Evolutionary conservation across 2,113 vertebrate genomes (phyloP).

Genomic region (Scopus umbretta): DNA sequence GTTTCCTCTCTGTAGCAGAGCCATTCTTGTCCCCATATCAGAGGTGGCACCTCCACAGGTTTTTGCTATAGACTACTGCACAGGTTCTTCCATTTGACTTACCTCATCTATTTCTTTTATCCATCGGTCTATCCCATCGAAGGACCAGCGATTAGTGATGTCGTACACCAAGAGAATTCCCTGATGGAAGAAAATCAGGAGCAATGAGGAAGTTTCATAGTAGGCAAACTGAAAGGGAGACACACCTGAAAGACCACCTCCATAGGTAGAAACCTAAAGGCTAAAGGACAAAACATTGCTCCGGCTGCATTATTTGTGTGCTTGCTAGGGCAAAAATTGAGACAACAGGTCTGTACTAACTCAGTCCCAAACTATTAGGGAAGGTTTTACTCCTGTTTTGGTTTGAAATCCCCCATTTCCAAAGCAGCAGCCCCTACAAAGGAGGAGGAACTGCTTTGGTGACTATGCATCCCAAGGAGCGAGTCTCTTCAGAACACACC

Average conservation of each 20-base stretch:
- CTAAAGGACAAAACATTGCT: not conserved
- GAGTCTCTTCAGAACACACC: not conserved
- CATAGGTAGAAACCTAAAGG: not conserved
- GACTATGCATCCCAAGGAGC: not conserved
- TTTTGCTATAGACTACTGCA: not conserved
- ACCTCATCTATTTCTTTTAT: slow-evolving; percentile 99
- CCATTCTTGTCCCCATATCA: rapidly evolving
- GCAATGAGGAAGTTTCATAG: not conserved
- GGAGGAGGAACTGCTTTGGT: not conserved
- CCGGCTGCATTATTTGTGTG: not conserved
- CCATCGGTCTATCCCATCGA: slow-evolving; percentile 97
- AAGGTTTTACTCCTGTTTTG: not conserved
- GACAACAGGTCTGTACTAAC: not conserved
- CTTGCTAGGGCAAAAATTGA: not conserved
- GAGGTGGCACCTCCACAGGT: not conserved
- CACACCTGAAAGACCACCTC: not conserved
- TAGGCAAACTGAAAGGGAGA: not conserved
- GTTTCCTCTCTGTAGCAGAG: not conserved
- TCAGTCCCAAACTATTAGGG: not conserved
- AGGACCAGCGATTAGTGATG: slow-evolving; percentile 98
- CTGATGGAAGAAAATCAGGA: slow-evolving; percentile 64
- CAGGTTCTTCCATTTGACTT: not conserved
- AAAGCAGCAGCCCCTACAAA: not conserved
- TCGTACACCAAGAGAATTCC: slow-evolving; percentile 98
- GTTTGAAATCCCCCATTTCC: not conserved